Conservation (phyloP, 2,797 vertebrate species). For the Apogon hyalosoma region DNA sequence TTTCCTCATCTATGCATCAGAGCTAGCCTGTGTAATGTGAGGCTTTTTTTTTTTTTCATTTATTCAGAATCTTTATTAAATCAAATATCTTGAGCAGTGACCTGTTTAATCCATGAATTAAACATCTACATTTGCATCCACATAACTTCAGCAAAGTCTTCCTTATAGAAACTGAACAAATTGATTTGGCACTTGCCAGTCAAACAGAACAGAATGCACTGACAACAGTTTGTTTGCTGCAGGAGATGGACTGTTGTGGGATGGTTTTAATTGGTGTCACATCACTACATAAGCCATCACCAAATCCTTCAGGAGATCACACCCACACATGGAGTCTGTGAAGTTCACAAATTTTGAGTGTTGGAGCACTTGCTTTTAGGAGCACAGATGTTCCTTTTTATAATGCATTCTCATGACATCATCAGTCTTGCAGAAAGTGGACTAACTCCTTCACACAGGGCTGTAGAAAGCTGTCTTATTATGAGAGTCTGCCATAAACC, state of each 20-base stretch:
- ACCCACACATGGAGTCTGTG: constrained; percentile 12
- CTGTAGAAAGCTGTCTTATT: constrained; percentile 57
- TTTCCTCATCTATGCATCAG: too few relatives aligned
- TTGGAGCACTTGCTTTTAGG: constrained; percentile 27
- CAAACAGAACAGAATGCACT: not conserved
- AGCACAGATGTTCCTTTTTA: constrained; percentile 67
- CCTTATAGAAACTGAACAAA: not conserved
- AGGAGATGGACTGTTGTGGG: constrained; percentile 5
- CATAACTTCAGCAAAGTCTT: constrained; percentile 4
- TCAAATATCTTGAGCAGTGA: too few relatives aligned
- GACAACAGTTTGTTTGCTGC: not conserved
- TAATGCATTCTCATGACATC: constrained; percentile 51
- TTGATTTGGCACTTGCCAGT: constrained; percentile 3
- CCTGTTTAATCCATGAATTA: not conserved
- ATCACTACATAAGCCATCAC: constrained; percentile 10
- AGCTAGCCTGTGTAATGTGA: too few relatives aligned
- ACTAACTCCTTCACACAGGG: constrained; percentile 44
- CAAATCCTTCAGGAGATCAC: constrained; percentile 18
- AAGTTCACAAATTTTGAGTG: constrained; percentile 19
- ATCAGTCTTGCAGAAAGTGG: constrained; percentile 53
- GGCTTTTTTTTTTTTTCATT: too few relatives aligned
- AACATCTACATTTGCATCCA: not conserved
- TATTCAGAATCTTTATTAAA: too few relatives aligned
- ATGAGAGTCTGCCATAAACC: constrained; percentile 56
- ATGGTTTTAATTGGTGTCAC: constrained; percentile 15